phyloP scores from a whole-genome alignment of 2,797 vertebrate species.

The Melopsittacus undulatus region DNA sequence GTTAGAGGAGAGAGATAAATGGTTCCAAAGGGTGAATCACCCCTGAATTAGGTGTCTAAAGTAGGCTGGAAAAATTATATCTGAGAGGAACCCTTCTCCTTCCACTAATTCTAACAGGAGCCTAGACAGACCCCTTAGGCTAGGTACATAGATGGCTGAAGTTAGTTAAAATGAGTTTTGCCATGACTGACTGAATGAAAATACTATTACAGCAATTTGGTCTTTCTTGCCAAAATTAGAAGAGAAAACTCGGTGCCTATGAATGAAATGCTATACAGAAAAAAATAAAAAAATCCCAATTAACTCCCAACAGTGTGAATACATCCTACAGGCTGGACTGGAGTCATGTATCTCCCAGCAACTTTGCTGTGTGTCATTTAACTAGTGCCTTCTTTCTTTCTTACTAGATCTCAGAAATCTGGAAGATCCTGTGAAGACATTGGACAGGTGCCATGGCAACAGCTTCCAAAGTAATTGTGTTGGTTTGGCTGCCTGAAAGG shows the following conservation, averaged over 20 bases:
- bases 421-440: neutral
- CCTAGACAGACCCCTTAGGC: neutral
- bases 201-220: neutral
- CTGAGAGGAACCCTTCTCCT: neutral
- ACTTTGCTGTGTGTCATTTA: neutral
- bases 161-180: neutral
- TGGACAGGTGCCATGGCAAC: conserved; percentile 41
- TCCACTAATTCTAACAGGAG: neutral
- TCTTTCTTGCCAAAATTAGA: neutral
- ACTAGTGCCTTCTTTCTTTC: neutral
- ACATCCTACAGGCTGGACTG: neutral
- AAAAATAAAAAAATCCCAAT: neutral
- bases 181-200: neutral
- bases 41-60: neutral
- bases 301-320: neutral
- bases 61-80: neutral
- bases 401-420: neutral
- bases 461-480: neutral
- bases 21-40: neutral
- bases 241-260: neutral
- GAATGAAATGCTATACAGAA: neutral
- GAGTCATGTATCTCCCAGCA: neutral
- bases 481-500: neutral
- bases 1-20: neutral
- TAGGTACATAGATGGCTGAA: neutral